These are phyloP conservation scores for Lithosia quadra DNA, from an alignment of 2,888 invertebrate genomes.

Conservation along the genomic window DNA sequence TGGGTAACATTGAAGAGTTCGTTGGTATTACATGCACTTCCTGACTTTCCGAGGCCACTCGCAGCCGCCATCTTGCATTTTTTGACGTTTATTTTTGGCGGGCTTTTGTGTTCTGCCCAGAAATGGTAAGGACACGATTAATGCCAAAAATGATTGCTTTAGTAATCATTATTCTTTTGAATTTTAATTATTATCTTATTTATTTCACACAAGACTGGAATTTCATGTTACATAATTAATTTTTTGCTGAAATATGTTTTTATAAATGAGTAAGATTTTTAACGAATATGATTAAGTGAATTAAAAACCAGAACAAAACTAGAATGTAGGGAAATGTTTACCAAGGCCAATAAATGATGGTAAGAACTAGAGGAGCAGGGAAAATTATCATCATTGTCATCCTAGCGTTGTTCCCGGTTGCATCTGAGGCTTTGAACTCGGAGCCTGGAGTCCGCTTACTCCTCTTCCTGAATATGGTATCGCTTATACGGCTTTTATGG, in stretches of 20 bases:
- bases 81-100: constrained; percentile 86
- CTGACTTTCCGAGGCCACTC: constrained; percentile 76
- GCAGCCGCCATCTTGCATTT: constrained; percentile 78
- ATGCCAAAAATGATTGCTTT: constrained; percentile 45
- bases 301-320: not conserved
- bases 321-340: not conserved
- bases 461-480: no score
- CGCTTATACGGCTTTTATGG: no score
- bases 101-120: constrained; percentile 66
- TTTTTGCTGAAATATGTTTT: not conserved
- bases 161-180: constrained; percentile 21
- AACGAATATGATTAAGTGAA: not conserved
- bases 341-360: not conserved
- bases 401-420: no score
- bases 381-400: no score
- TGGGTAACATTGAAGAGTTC: constrained; percentile 85
- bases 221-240: constrained; percentile 42
- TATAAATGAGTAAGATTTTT: not conserved
- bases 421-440: no score
- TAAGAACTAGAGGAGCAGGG: not conserved
- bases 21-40: constrained; percentile 86
- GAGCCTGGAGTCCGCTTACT: no score
- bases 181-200: constrained; percentile 29
- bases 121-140: constrained; percentile 63
- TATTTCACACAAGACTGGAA: constrained; percentile 29